A percentile compares a stretch with the other conserved stretches of the same genome.
These are phyloP conservation scores for Eunapius fragilis DNA, from an alignment of 37 sponge, comb jelly and placozoan species.

Conservation along the genomic window DNA sequence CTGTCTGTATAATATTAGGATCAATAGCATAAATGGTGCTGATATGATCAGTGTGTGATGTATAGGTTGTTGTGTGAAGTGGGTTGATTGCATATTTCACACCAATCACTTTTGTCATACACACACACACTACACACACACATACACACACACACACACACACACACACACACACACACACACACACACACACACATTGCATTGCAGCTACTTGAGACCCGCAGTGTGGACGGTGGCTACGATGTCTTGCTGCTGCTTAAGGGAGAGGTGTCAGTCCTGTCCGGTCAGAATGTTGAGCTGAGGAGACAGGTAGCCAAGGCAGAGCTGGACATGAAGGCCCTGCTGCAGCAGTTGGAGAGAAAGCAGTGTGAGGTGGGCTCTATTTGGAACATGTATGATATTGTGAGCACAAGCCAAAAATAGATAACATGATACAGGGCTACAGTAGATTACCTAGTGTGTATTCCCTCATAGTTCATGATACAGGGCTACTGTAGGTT, in stretches of 20 bases:
- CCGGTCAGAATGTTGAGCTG: conserved; percentile 15
- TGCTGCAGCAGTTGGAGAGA: conserved; percentile 17
- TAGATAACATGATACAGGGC: neutral
- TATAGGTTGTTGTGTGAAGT: too few species aligned
- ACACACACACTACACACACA: conserved; percentile 12
- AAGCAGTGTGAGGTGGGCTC: conserved; percentile 8
- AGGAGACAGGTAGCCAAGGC: neutral
- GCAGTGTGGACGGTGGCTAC: neutral
- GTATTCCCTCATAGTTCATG: too few species aligned
- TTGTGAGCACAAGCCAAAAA: neutral
- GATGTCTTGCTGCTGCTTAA: conserved; percentile 8
- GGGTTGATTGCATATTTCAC: too few species aligned
- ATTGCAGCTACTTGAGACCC: conserved; percentile 18
- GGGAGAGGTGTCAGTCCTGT: conserved; percentile 4
- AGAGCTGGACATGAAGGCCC: neutral
- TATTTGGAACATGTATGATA: too few species aligned
- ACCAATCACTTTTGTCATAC: neutral
- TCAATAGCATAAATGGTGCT: too few species aligned
- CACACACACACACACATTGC: conserved; percentile 39
- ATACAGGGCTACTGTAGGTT: too few species aligned
- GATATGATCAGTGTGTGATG: too few species aligned
- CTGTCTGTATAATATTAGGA: too few species aligned
- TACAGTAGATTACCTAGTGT: neutral
- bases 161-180: conserved; percentile 15
- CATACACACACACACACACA: conserved; percentile 12